These are phyloP conservation scores for Lacerta bilineata DNA, from an alignment of 2,797 vertebrate genomes.

Conservation along the genomic window DNA sequence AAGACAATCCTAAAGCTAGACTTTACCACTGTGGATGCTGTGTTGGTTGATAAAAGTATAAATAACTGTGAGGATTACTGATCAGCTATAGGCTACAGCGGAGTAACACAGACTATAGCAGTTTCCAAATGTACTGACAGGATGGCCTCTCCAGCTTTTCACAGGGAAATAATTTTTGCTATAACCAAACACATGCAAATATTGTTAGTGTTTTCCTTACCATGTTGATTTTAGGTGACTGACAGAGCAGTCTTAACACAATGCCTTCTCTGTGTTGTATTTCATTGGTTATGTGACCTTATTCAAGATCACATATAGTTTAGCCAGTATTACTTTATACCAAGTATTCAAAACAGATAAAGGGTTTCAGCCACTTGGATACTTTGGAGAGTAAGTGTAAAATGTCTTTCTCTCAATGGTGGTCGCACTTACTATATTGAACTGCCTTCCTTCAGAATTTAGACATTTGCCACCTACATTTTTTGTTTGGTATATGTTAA, in stretches of 20 bases:
- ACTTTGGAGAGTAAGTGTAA: not conserved
- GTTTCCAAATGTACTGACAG: not conserved
- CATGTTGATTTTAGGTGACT: not conserved
- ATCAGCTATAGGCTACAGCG: not conserved
- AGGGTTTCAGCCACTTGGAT: not conserved
- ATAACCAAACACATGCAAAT: not conserved
- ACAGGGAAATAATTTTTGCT: not conserved
- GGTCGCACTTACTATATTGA: too few species aligned
- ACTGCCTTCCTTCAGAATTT: too few species aligned
- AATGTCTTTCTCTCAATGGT: too few species aligned
- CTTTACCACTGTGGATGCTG: not conserved
- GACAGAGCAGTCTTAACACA: not conserved
- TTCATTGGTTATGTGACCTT: not conserved
- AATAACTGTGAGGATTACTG: not conserved
- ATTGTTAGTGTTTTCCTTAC: not conserved
- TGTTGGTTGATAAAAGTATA: constrained; percentile 14
- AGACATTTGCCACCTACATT: too few species aligned
- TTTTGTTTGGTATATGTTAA: too few species aligned
- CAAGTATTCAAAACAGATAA: not conserved
- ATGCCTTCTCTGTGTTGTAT: not conserved
- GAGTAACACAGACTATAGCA: not conserved
- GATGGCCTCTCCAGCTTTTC: not conserved
- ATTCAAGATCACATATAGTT: not conserved
- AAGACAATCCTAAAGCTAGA: not conserved
- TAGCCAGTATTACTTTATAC: fast-evolving